Evolutionary conservation across 2,888 invertebrate species (phyloP).

Genomic region (Torymus texanus): DNA sequence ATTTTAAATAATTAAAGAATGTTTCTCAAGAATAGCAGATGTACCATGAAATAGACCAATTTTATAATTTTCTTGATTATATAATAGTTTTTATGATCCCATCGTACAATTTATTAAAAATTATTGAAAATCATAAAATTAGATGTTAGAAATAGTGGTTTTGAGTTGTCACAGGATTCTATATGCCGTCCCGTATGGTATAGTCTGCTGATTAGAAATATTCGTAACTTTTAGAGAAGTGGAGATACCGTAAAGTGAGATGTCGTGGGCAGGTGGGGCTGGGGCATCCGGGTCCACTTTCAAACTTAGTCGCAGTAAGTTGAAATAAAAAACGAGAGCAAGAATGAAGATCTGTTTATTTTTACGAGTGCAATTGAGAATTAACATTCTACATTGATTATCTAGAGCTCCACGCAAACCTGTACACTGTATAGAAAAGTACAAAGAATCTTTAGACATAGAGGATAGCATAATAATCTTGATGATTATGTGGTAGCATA

Average conservation of each 20-base stretch:
- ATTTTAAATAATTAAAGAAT: too few relatives aligned
- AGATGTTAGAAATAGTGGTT: not conserved
- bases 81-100: too few relatives aligned
- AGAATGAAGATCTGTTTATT: not conserved
- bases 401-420: too few relatives aligned
- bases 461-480: slow-evolving; percentile 4
- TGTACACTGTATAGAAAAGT: slow-evolving; percentile 1
- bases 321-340: slow-evolving; percentile 1
- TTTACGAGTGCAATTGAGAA: not conserved
- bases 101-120: not conserved
- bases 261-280: slow-evolving; percentile 57
- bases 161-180: slow-evolving; percentile 3
- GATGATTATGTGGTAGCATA: slow-evolving; percentile 20
- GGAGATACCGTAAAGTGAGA: slow-evolving; percentile 45
- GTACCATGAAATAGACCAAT: too few relatives aligned
- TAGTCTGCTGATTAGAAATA: slow-evolving; percentile 17
- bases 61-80: too few relatives aligned
- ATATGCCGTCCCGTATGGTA: not conserved
- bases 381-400: too few relatives aligned
- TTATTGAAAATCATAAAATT: not conserved
- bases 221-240: slow-evolving; percentile 48
- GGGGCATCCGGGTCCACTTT: slow-evolving; percentile 54
- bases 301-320: slow-evolving; percentile 53
- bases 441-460: slow-evolving; percentile 14
- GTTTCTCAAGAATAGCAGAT: too few relatives aligned